A percentile compares a stretch with the other conserved stretches of the same genome.
phyloP scores from a whole-genome alignment of 2,797 vertebrate species.

The Enteromius trimaculatus region DNA sequence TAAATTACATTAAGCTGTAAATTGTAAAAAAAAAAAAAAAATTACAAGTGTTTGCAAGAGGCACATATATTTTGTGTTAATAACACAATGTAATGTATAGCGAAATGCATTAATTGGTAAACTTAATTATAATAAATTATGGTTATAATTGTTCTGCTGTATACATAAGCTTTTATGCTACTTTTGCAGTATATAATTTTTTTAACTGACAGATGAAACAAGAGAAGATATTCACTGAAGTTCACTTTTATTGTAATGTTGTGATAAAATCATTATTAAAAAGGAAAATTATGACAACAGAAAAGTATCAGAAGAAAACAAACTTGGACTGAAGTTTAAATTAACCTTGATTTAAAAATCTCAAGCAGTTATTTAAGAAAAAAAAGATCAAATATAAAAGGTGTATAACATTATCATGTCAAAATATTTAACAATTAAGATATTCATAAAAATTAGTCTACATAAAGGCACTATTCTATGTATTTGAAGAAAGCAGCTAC shows the following conservation, averaged over 20 bases:
- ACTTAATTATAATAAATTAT: background rate
- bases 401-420: constrained; percentile 23
- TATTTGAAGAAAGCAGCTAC: constrained; percentile 9
- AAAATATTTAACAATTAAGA: constrained; percentile 56
- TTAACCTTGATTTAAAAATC: background rate
- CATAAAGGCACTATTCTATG: constrained; percentile 43
- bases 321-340: background rate
- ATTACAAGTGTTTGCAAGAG: no score
- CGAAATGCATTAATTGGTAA: background rate
- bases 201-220: background rate
- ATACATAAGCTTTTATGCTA: background rate
- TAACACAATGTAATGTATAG: no score
- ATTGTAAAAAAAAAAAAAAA: no score
- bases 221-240: background rate
- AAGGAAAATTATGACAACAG: background rate
- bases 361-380: background rate
- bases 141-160: background rate
- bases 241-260: background rate
- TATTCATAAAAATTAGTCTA: background rate
- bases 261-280: background rate
- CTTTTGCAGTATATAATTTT: background rate
- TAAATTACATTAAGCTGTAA: no score
- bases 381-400: background rate
- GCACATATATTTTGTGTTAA: no score
- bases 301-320: background rate